These are phyloP conservation scores for Ostrea edulis DNA, from an alignment of 1,140 invertebrate species.

Conservation along the genomic window DNA sequence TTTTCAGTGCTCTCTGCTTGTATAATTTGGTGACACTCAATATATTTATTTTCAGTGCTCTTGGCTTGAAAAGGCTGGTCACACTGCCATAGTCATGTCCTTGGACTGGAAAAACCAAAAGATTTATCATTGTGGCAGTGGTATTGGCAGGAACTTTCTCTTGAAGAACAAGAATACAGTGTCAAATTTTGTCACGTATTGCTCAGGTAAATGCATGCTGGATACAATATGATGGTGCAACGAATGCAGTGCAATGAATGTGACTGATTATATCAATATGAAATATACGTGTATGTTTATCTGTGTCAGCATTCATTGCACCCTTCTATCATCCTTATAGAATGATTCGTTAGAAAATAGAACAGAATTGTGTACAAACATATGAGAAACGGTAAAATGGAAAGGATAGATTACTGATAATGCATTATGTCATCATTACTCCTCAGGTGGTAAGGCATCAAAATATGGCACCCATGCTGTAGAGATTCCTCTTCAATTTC, in stretches of 20 bases:
- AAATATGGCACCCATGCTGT: not conserved
- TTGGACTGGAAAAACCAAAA: not conserved
- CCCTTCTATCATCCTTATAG: too few species aligned
- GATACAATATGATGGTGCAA: not conserved
- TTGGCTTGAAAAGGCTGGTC: not conserved
- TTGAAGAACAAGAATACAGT: not conserved
- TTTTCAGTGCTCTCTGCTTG: too few species aligned
- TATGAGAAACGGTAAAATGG: too few species aligned
- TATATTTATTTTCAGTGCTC: not conserved
- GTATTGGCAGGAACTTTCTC: not conserved
- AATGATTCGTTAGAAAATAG: too few species aligned
- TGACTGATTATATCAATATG: too few species aligned
- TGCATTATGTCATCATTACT: not conserved
- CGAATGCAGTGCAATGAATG: too few species aligned
- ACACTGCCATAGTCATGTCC: not conserved
- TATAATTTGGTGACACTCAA: not conserved
- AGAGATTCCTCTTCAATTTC: not conserved
- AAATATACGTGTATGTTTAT: too few species aligned
- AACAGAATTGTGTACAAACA: too few species aligned
- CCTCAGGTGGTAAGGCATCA: not conserved
- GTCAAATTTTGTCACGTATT: not conserved
- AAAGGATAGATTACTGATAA: too few species aligned
- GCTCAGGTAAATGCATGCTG: not conserved
- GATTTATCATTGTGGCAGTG: not conserved
- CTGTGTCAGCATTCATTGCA: too few species aligned